phyloP scores from a whole-genome alignment of 2,113 vertebrate genomes.

The Scophthalmus maximus region DNA sequence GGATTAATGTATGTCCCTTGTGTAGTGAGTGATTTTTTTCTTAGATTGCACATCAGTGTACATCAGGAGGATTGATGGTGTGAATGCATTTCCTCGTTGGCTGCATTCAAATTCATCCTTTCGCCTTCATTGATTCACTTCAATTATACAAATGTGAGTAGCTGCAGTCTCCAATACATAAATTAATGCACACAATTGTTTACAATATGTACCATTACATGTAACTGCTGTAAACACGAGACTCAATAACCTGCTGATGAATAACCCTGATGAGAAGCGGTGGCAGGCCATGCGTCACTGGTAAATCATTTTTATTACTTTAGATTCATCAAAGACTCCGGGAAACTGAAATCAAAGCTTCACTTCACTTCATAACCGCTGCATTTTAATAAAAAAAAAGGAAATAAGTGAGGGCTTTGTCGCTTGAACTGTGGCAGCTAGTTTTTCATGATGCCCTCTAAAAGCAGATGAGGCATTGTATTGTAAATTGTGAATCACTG shows the following conservation, averaged over 20 bases:
- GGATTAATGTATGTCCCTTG: too few species aligned
- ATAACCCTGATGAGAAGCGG: constrained; percentile 1
- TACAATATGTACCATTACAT: constrained; percentile 5
- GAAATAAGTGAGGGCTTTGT: background rate
- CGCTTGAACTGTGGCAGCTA: background rate
- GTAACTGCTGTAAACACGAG: constrained; percentile 1
- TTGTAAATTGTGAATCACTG: background rate
- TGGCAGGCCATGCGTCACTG: constrained; percentile 13
- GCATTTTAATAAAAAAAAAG: constrained; percentile 10
- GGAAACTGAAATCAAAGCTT: constrained; percentile 21
- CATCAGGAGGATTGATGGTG: too few species aligned
- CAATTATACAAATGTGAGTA: background rate
- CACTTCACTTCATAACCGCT: constrained; percentile 9
- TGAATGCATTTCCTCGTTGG: background rate
- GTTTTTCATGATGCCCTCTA: background rate
- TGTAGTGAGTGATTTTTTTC: too few species aligned
- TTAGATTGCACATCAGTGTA: too few species aligned
- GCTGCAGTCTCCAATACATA: background rate
- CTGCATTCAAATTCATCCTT: background rate
- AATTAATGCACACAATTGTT: constrained; percentile 8
- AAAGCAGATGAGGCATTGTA: background rate
- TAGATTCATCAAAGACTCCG: background rate
- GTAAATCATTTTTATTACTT: too few species aligned
- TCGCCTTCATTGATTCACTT: background rate
- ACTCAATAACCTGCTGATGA: constrained; percentile 13